Percentiles rank a stretch among this genome's conserved stretches.
phyloP scores from a whole-genome alignment of 2,113 vertebrate species.

The Apaloderma vittatum region DNA sequence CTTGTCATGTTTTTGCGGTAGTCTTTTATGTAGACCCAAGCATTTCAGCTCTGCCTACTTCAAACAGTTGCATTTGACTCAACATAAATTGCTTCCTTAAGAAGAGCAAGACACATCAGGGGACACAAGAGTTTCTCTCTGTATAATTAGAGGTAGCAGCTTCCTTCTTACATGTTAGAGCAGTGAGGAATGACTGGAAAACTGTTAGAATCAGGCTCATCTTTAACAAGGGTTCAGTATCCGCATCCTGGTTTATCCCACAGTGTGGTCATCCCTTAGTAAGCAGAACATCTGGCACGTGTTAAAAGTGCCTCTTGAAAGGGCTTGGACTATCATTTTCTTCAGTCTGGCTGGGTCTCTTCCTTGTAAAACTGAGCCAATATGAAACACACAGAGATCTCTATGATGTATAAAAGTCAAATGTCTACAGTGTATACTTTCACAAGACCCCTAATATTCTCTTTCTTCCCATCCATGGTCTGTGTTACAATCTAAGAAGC shows the following conservation, averaged over 20 bases:
- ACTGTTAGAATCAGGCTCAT: neutral
- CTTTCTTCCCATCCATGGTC: neutral
- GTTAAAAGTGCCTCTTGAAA: neutral
- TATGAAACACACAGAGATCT: neutral
- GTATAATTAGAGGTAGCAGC: neutral
- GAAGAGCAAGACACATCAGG: neutral
- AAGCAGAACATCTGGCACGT: neutral
- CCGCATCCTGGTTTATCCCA: neutral
- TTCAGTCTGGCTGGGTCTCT: neutral
- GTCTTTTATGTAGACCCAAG: conserved; percentile 46
- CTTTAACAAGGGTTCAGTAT: neutral
- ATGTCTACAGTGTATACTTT: neutral
- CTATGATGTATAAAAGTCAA: neutral
- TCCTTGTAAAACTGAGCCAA: neutral
- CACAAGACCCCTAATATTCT: neutral
- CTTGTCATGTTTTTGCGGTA: conserved; percentile 41
- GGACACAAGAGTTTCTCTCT: neutral
- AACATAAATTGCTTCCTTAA: neutral
- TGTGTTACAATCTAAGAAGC: neutral
- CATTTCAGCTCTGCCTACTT: conserved; percentile 26
- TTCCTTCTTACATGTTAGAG: neutral
- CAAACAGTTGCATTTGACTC: neutral
- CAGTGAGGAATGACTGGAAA: neutral
- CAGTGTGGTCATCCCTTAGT: neutral
- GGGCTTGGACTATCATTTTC: neutral